Evolutionary conservation across 2,797 vertebrate genomes (phyloP).

Genomic region (Neosalanx taihuensis): DNA sequence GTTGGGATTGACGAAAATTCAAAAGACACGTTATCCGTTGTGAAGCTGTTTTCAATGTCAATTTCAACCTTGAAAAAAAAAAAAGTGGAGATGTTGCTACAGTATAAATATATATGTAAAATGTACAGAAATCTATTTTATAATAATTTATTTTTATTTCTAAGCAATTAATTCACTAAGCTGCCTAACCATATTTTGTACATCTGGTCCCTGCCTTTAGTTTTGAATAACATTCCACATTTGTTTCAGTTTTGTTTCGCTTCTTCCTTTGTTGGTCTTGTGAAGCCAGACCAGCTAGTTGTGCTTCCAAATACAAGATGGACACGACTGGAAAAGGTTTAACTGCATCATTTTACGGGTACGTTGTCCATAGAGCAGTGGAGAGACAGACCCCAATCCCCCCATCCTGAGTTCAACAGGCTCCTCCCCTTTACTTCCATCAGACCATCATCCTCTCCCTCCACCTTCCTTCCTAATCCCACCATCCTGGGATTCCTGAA

Average conservation of each 20-base stretch:
- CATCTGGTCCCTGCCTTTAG: constrained; percentile 67
- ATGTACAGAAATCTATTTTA: constrained; percentile 99
- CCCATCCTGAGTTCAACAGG: constrained; percentile 30
- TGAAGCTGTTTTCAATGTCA: constrained; percentile 37
- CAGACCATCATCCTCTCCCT: constrained; percentile 20
- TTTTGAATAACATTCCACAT: constrained; percentile 72
- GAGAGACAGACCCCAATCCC: constrained; percentile 29
- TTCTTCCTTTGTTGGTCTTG: constrained; percentile 45
- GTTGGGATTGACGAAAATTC: constrained; percentile 77
- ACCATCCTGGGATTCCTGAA: constrained; percentile 17
- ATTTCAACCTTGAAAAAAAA: constrained; percentile 69
- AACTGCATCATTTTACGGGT: constrained; percentile 87
- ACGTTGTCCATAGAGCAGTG: constrained; percentile 64
- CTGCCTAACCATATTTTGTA: constrained; percentile 92
- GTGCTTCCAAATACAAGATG: constrained; percentile 62
- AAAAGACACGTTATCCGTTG: constrained; percentile 37
- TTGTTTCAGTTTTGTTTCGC: constrained; percentile 44
- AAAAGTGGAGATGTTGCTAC: constrained; percentile 71
- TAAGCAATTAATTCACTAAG: constrained; percentile 99
- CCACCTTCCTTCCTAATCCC: constrained; percentile 16
- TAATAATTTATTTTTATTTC: constrained; percentile 99
- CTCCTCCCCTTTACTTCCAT: constrained; percentile 6
- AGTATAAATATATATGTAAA: constrained; percentile 79
- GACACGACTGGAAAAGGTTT: constrained; percentile 28
- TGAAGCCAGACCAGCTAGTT: constrained; percentile 55